Evolutionary conservation across 30 jellyfish, hydroid and myxozoan genomes (phyloP).

Genomic region (Aurelia sp.): DNA sequence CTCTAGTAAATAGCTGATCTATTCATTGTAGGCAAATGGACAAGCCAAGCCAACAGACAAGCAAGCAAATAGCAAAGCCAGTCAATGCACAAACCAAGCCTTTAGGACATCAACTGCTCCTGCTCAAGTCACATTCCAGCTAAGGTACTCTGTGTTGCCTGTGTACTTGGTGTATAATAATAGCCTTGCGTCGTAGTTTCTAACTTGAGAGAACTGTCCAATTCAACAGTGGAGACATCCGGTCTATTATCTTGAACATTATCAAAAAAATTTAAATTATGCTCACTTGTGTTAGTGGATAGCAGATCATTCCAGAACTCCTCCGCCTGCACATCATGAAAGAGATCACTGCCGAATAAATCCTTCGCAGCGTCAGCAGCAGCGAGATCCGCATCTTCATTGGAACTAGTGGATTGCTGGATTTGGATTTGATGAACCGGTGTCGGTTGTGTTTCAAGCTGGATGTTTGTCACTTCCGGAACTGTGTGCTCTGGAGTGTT

Average conservation of each 20-base stretch:
- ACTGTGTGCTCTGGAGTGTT: slow-evolving; percentile 97
- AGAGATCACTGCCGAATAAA: slow-evolving; percentile 91
- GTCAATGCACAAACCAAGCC: too few relatives aligned
- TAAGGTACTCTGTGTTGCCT: slow-evolving; percentile 51
- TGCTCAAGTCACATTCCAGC: slow-evolving; percentile 47
- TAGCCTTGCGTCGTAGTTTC: slow-evolving; percentile 74
- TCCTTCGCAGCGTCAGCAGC: slow-evolving; percentile 98
- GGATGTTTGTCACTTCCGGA: slow-evolving; percentile 82
- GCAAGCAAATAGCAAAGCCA: too few relatives aligned
- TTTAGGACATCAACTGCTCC: too few relatives aligned
- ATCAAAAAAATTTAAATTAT: slow-evolving; percentile 68
- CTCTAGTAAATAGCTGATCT: too few relatives aligned
- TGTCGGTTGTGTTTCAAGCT: slow-evolving; percentile 51
- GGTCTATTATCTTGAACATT: slow-evolving; percentile 69
- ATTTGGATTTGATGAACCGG: slow-evolving; percentile 39
- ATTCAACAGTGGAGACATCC: slow-evolving; percentile 70
- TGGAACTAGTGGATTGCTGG: slow-evolving; percentile 36
- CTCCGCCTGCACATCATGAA: slow-evolving; percentile 94
- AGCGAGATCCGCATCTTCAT: slow-evolving; percentile 81
- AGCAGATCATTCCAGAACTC: slow-evolving; percentile 97
- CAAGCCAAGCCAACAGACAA: too few relatives aligned
- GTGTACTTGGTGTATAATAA: slow-evolving; percentile 50
- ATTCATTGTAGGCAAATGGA: too few relatives aligned
- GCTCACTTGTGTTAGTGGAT: slow-evolving; percentile 88
- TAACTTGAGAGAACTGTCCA: slow-evolving; percentile 85